Evolutionary conservation across 1,140 invertebrate genomes (phyloP).

Genomic region (Heliothis virescens): DNA sequence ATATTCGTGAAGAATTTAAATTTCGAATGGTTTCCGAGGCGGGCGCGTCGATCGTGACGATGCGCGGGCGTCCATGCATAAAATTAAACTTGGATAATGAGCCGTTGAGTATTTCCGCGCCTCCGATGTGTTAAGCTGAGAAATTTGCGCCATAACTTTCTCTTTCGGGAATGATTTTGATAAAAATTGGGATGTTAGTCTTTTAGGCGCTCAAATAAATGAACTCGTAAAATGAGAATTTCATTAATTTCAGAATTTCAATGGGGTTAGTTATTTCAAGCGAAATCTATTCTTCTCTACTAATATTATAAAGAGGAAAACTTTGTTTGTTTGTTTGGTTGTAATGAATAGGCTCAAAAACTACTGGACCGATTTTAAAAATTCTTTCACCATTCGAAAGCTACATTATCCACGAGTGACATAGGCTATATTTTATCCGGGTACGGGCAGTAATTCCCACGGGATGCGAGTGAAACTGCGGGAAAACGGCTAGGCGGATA

Average conservation of each 20-base stretch:
- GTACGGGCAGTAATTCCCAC: too few relatives aligned
- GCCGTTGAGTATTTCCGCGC: constrained; percentile 60
- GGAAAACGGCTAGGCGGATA: too few relatives aligned
- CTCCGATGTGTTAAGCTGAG: constrained; percentile 71
- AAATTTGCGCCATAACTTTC: constrained; percentile 69
- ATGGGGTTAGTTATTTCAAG: too few relatives aligned
- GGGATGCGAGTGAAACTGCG: too few relatives aligned
- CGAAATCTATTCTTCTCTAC: too few relatives aligned
- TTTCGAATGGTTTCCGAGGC: constrained; percentile 53
- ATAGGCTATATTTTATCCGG: too few relatives aligned
- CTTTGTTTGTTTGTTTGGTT: too few relatives aligned
- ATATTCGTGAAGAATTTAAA: constrained; percentile 53
- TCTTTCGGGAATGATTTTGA: constrained; percentile 14
- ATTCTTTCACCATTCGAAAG: too few relatives aligned
- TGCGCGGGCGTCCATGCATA: constrained; percentile 74
- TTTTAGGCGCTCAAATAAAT: neutral
- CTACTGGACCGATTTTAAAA: too few relatives aligned
- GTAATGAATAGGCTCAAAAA: too few relatives aligned
- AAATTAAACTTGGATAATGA: constrained; percentile 81
- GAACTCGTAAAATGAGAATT: neutral
- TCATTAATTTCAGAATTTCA: neutral
- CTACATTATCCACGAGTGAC: too few relatives aligned
- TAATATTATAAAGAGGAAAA: too few relatives aligned
- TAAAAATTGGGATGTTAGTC: constrained; percentile 34
- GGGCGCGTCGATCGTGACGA: constrained; percentile 61